These are phyloP conservation scores for Agrilus cyanescens DNA, from an alignment of 2,888 invertebrate genomes.

Conservation along the genomic window DNA sequence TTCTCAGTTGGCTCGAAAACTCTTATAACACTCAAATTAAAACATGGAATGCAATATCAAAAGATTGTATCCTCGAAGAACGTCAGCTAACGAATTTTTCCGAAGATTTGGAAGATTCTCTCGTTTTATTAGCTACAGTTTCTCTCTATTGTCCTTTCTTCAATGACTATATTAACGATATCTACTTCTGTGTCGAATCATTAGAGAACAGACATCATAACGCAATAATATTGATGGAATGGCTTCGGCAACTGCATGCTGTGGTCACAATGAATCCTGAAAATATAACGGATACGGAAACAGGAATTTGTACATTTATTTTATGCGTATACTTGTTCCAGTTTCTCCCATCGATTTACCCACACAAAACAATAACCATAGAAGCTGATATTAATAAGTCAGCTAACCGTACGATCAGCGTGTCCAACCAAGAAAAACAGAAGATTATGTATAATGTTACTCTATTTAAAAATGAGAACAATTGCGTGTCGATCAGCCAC, in stretches of 20 bases:
- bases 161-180: slow-evolving; percentile 33
- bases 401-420: slow-evolving; percentile 32
- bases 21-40: slow-evolving; percentile 29
- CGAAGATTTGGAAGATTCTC: slow-evolving; percentile 41
- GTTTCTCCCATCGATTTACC: slow-evolving; percentile 41
- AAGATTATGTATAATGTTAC: slow-evolving; percentile 21
- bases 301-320: no score
- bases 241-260: no score
- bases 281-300: slow-evolving; percentile 23
- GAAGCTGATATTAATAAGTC: slow-evolving; percentile 38
- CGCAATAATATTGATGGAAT: slow-evolving; percentile 37
- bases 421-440: slow-evolving; percentile 29
- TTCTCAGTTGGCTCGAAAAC: slow-evolving; percentile 35
- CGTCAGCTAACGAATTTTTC: slow-evolving; percentile 36
- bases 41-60: no score
- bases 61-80: no score
- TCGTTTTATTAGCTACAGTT: slow-evolving; percentile 43
- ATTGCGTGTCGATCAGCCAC: slow-evolving; percentile 16
- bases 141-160: slow-evolving; percentile 48
- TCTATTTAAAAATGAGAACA: slow-evolving; percentile 23
- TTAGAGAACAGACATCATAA: slow-evolving; percentile 43
- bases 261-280: slow-evolving; percentile 25
- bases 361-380: slow-evolving; percentile 36
- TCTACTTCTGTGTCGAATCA: slow-evolving; percentile 34
- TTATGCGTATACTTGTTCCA: slow-evolving; percentile 36